phyloP scores from a whole-genome alignment of 2,888 invertebrate species.

The Hypercompe scribonia region DNA sequence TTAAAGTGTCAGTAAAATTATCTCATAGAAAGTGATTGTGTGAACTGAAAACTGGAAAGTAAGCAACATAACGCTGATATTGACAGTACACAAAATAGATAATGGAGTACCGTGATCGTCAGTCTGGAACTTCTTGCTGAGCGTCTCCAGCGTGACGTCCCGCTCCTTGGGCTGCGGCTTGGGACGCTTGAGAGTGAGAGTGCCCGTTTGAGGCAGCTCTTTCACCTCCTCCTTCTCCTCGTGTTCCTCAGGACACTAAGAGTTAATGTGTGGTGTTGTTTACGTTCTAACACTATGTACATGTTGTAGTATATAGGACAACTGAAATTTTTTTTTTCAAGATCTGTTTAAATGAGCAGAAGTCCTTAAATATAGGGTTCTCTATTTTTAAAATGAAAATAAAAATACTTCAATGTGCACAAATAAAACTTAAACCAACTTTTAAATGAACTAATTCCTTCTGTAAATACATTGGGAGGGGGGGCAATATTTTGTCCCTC shows the following conservation, averaged over 20 bases:
- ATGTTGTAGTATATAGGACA: background rate
- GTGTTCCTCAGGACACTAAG: conserved; percentile 58
- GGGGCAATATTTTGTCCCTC: too few relatives aligned
- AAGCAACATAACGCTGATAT: background rate
- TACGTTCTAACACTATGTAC: background rate
- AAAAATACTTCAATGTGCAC: too few relatives aligned
- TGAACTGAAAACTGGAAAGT: background rate
- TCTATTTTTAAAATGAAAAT: too few relatives aligned
- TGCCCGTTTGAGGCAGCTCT: conserved; percentile 88
- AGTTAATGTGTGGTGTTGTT: background rate
- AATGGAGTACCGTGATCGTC: conserved; percentile 95
- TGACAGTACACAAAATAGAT: background rate
- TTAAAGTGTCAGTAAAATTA: too few relatives aligned
- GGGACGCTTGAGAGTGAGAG: conserved; percentile 93
- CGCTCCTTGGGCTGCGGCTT: conserved; percentile 89
- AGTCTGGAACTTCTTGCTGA: conserved; percentile 98
- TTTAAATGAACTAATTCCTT: too few relatives aligned
- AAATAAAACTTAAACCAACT: too few relatives aligned
- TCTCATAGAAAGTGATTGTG: too few relatives aligned
- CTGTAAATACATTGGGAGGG: too few relatives aligned
- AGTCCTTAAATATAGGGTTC: too few relatives aligned
- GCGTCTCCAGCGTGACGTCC: conserved; percentile 96
- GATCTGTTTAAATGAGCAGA: too few relatives aligned
- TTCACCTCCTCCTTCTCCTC: conserved; percentile 86
- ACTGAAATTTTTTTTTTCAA: too few relatives aligned